Percentiles rank a stretch among this genome's conserved stretches.
These are phyloP conservation scores for Netelia melanura DNA, from an alignment of 2,888 invertebrate species.

Conservation along the genomic window DNA sequence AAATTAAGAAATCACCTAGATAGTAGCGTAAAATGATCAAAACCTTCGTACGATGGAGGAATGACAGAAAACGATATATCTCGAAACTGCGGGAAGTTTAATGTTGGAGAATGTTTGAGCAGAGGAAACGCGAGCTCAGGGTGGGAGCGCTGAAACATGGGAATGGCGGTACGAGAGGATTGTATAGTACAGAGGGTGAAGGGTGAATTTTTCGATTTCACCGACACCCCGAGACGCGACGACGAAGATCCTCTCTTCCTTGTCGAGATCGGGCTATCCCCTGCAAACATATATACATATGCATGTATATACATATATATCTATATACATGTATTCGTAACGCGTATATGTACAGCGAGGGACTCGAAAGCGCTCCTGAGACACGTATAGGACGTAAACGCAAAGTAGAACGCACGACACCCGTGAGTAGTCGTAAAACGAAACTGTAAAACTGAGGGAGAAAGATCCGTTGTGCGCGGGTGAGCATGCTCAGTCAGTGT, in stretches of 20 bases:
- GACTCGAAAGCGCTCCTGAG: slow-evolving; percentile 62
- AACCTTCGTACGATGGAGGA: slow-evolving; percentile 22
- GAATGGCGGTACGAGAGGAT: slow-evolving; percentile 27
- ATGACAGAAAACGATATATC: slow-evolving; percentile 11
- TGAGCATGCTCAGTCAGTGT: slow-evolving; percentile 10
- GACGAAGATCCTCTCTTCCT: slow-evolving; percentile 56
- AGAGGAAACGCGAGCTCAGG: slow-evolving; percentile 54
- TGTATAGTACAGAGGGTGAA: slow-evolving; percentile 18
- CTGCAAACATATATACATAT: neutral
- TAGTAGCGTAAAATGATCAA: neutral
- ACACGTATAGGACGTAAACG: slow-evolving; percentile 78
- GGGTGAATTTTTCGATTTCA: slow-evolving; percentile 68
- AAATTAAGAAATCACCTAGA: neutral
- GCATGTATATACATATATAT: slow-evolving; percentile 2
- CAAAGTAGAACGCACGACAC: slow-evolving; percentile 80
- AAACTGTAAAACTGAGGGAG: slow-evolving; percentile 79
- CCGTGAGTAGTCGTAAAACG: slow-evolving; percentile 82
- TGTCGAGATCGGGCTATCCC: slow-evolving; percentile 40
- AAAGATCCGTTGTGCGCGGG: slow-evolving; percentile 51
- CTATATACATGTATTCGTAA: neutral
- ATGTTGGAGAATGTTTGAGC: slow-evolving; percentile 53
- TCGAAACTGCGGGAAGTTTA: slow-evolving; percentile 26
- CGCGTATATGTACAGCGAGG: slow-evolving; percentile 30
- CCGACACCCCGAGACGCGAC: slow-evolving; percentile 43
- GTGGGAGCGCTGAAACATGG: slow-evolving; percentile 46